phyloP scores from a whole-genome alignment of 1,140 invertebrate species.

The Drosophila repleta region DNA sequence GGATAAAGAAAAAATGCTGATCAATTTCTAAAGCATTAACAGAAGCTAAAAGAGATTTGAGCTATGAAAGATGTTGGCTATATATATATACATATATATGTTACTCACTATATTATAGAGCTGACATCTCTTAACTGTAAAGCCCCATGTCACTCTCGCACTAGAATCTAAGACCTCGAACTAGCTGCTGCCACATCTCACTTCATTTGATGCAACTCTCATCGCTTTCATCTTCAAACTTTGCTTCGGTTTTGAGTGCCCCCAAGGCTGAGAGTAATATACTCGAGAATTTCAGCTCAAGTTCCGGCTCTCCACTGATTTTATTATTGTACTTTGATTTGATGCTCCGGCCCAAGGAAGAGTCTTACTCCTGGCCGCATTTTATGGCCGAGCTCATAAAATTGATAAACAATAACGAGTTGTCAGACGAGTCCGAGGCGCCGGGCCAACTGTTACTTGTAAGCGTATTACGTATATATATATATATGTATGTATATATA shows the following conservation, averaged over 20 bases:
- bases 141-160: too few relatives aligned
- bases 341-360: background rate
- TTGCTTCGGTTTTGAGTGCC: background rate
- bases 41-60: too few relatives aligned
- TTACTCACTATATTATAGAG: too few relatives aligned
- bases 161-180: too few relatives aligned
- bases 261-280: background rate
- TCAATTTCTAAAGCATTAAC: too few relatives aligned
- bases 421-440: constrained; percentile 13
- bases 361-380: background rate
- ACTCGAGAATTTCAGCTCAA: background rate
- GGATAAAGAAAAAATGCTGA: too few relatives aligned
- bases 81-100: too few relatives aligned
- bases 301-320: background rate
- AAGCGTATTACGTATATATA: constrained; percentile 25
- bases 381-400: constrained; percentile 53
- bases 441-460: background rate
- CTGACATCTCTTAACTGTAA: too few relatives aligned
- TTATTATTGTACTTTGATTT: constrained; percentile 18
- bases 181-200: background rate
- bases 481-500: background rate
- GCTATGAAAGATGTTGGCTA: too few relatives aligned
- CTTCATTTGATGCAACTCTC: too few relatives aligned
- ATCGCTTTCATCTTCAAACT: background rate
- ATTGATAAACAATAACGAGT: constrained; percentile 64